Base-by-base conservation (phyloP, 2,888 invertebrate species). In the Melanargia galathea region DNA sequence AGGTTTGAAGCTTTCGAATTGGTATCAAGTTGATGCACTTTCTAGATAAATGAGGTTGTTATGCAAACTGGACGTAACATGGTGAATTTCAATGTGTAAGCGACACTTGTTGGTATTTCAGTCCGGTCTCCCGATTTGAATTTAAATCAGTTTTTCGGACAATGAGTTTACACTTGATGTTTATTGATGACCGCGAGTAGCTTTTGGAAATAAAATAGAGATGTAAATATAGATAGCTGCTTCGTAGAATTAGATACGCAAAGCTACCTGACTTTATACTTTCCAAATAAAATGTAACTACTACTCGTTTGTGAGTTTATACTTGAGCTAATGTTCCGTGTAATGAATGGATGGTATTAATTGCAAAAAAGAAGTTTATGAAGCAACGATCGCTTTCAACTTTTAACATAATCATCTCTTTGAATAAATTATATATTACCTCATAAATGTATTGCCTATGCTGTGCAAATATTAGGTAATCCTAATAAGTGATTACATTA, bases 51-150 rank as follows among this genome's bases (percentile, higher is more conserved):
- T 78, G 81, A 73, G 75, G 75, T 76, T 81, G 82, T 86, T 88
- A 90, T 88, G 90, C 88, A 87, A 89, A 90, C 86, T 75, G 78
- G 74, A 83, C 79, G 85, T 86, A 84, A 87, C 88, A 81, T 73
- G 66, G 78, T 84, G 90, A 88, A 91, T 90, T 84, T 79, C 83
- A 90, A 90, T 87, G 82, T n/a, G 30, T 80, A 81, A 84, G 78
- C 75, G 78, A 81, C 78, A 80, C 67, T 77, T 75, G 74, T 71
- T 74, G 33, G 71, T 73, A 72, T 76, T 77, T 78, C 75, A 76
- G 73, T 65, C 62, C 60, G 62, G 67, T 62, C 62, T 55, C 70
- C n/a, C 74, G 57, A 68, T 75, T 73, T 75, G 83, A 84, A 87
- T 88, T 76, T 73, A 74, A 86, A 83, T 84, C 76, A 81, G 75